Percentiles rank a stretch among this genome's conserved stretches.
Conservation (phyloP, 2,888 invertebrate genomes). For the Brachypterus glaber region DNA sequence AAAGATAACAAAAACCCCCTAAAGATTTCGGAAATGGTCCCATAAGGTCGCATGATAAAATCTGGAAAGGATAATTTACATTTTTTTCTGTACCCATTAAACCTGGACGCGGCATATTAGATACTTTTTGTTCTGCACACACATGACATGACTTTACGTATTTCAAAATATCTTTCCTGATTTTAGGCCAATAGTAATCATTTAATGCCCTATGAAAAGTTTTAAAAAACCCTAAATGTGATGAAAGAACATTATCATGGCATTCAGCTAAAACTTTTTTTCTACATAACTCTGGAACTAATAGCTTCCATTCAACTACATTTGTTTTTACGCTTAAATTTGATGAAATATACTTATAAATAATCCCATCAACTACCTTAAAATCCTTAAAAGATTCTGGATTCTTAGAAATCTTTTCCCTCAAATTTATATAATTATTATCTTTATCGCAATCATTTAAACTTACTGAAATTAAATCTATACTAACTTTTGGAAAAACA, state of each 20-base stretch:
- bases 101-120: neutral
- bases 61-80: conserved; percentile 6
- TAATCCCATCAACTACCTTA: conserved; percentile 7
- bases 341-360: conserved; percentile 9
- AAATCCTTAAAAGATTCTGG: conserved; percentile 12
- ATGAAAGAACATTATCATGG: no score
- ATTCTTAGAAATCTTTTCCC: conserved; percentile 9
- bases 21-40: conserved; percentile 5
- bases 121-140: no score
- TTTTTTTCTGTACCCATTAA: conserved; percentile 5
- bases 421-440: conserved; percentile 9
- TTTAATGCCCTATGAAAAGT: no score
- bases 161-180: no score
- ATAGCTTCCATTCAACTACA: conserved; percentile 1
- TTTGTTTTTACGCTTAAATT: conserved; percentile 2
- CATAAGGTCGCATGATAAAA: conserved; percentile 2
- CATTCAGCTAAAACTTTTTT: conserved; percentile 4
- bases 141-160: no score
- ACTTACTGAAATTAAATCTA: no score
- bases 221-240: no score
- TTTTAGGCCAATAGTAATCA: no score
- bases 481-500: no score
- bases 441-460: no score
- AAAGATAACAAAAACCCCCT: no score
- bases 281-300: neutral